A percentile compares a stretch with the other conserved stretches of the same genome.
These are phyloP conservation scores for Brachionus asplanchnoidis DNA, from an alignment of 1,140 invertebrate species.

Conservation along the genomic window DNA sequence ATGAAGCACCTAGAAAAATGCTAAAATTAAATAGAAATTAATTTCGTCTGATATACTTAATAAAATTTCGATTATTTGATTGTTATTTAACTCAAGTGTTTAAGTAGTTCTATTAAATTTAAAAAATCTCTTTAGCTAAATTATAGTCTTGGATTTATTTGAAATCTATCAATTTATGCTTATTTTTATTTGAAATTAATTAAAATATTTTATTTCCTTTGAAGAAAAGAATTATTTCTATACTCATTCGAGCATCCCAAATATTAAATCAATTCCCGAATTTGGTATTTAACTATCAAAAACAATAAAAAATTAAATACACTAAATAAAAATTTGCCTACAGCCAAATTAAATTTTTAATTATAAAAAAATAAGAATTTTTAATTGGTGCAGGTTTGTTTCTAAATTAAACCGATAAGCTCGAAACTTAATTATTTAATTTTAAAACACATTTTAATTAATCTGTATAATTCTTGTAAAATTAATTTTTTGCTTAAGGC, in stretches of 20 bases:
- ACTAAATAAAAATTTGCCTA: neutral
- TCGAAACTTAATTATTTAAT: neutral
- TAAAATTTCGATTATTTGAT: neutral
- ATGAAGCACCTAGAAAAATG: neutral
- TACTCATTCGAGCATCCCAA: neutral
- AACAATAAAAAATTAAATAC: neutral
- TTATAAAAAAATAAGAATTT: too few relatives aligned
- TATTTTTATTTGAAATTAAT: neutral
- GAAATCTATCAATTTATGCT: neutral
- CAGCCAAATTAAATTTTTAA: neutral
- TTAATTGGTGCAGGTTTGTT: too few relatives aligned
- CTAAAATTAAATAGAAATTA: neutral
- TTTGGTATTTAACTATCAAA: neutral
- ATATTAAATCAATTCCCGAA: neutral
- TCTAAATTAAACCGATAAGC: too few relatives aligned
- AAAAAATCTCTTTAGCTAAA: neutral
- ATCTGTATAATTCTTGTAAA: neutral
- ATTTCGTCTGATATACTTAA: neutral
- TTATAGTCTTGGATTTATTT: neutral
- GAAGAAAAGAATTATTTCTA: neutral
- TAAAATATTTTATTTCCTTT: neutral
- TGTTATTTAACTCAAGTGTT: neutral
- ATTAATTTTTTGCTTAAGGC: neutral
- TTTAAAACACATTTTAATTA: neutral
- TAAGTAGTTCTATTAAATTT: neutral